phyloP scores from a whole-genome alignment of 2,797 vertebrate genomes.

The Lagocephalus sceleratus region DNA sequence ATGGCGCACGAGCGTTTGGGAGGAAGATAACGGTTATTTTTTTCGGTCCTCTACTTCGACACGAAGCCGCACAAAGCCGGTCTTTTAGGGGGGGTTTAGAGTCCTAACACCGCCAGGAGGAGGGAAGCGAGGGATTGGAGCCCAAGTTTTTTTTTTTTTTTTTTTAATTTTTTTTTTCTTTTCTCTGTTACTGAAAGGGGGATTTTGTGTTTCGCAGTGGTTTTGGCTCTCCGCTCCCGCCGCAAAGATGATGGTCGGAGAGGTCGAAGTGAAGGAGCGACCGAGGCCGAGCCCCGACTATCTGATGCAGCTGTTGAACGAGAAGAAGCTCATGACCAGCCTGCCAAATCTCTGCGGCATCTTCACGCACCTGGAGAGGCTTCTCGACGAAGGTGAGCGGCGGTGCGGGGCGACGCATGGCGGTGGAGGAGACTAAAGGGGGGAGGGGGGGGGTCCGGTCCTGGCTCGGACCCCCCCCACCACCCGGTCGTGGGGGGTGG shows the following conservation, averaged over 20 bases:
- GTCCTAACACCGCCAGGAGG: constrained; percentile 61
- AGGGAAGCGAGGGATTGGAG: constrained; percentile 73
- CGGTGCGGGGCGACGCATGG: constrained; percentile 7
- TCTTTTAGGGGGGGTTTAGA: constrained; percentile 51
- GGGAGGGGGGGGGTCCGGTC: constrained; percentile 30
- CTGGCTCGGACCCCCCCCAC: no score
- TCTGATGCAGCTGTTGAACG: constrained; percentile 85
- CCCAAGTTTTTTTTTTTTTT: constrained; percentile 70
- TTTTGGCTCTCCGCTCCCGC: constrained; percentile 67
- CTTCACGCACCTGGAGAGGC: constrained; percentile 91
- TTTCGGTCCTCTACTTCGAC: constrained; percentile 54
- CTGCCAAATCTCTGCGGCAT: constrained; percentile 85
- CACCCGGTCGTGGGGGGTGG: not conserved
- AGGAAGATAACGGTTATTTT: constrained; percentile 72
- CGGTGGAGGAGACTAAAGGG: not conserved
- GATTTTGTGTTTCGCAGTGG: constrained; percentile 70
- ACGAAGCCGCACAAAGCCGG: constrained; percentile 52
- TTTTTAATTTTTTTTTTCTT: constrained; percentile 47
- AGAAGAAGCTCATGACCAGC: constrained; percentile 86
- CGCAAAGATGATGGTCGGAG: constrained; percentile 86
- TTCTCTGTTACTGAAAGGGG: constrained; percentile 62
- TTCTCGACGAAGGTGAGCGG: constrained; percentile 93
- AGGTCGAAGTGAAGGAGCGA: constrained; percentile 87
- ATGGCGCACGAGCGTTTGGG: constrained; percentile 62
- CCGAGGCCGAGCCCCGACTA: constrained; percentile 88